These are phyloP conservation scores for Drosophila repleta DNA, from an alignment of 1,140 invertebrate genomes.

Conservation along the genomic window DNA sequence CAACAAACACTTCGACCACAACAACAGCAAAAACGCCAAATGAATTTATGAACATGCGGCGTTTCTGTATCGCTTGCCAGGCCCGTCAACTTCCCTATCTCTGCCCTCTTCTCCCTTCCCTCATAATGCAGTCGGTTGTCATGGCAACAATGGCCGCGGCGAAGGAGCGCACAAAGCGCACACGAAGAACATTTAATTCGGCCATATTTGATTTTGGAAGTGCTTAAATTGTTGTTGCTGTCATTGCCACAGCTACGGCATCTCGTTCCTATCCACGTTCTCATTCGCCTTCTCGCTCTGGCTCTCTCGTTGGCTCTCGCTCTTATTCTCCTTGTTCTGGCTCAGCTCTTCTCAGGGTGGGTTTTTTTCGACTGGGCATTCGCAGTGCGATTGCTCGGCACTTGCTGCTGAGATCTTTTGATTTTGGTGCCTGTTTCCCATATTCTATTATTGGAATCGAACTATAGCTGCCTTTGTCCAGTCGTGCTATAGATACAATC, in stretches of 20 bases:
- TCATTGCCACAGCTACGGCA: constrained; percentile 49
- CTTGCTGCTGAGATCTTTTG: constrained; percentile 4
- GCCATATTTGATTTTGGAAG: constrained; percentile 83
- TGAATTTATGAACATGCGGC: constrained; percentile 74
- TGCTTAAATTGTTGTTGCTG: constrained; percentile 56
- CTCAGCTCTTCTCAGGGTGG: constrained; percentile 49
- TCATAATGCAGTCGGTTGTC: constrained; percentile 53
- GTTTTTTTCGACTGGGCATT: constrained; percentile 26
- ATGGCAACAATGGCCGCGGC: constrained; percentile 76
- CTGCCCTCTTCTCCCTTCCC: constrained; percentile 2
- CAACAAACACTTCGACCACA: no score
- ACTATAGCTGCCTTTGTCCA: constrained; percentile 18
- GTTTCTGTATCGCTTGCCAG: constrained; percentile 22
- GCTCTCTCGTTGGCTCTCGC: constrained; percentile 2
- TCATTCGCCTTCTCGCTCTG: constrained; percentile 18
- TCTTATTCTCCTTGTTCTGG: constrained; percentile 21
- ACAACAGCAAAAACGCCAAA: constrained; percentile 54
- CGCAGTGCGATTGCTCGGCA: constrained; percentile 55
- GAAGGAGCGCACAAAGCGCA: constrained; percentile 73
- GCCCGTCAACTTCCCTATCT: constrained; percentile 14
- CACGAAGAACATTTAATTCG: constrained; percentile 75
- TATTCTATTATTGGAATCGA: constrained; percentile 38
- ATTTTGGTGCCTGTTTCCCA: constrained; percentile 43
- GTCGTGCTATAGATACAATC: background rate
- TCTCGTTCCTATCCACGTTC: constrained; percentile 31